Evolutionary conservation across 2,888 invertebrate species (phyloP), one percentile per base, ranked within the genome.

Genomic region (Tipula vernalis): DNA sequence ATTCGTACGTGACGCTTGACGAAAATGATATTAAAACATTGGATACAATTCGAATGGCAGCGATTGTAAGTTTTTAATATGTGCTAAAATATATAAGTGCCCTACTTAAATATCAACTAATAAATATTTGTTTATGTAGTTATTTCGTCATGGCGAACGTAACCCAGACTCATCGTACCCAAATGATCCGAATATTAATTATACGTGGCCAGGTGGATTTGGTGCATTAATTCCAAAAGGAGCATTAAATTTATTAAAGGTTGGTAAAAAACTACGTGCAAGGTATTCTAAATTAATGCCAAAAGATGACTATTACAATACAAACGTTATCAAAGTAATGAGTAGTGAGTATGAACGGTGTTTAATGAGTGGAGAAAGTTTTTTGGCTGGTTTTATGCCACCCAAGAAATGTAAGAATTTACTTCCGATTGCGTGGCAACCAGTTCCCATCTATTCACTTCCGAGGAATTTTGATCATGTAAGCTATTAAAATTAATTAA

Each of bases 281-380:
- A 93, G 95, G 87, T 98, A 98, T 90, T 93, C 93, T 51, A 93
- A 93, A 85, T 93, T 95, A 88, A 92, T 96, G 87, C 93, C 94
- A 1, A 92, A 93, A 84, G 93, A 94, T 88, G 91, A 90, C 86
- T 88, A 91, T 42, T 95, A 95, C 89, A 93, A 92, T 86, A 93
- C 94, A 87, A 92, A 94, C 88, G 93, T 94, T 89, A 92, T 95
- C 84, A 92, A 92, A 88, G 92, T 95, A 2, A 91, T 93, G 12
- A 97, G 97, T 90, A 97, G 97, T 88, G 96, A 96, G 89, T 93
- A 94, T 87, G 96, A 97, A 88, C 94, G 98, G 86, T 97, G 97
- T 89, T 92, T 97, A 89, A 96, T 96, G 95, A 98, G 97, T 89
- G 98, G 96, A 0, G 95, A 96, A 90, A 93, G 95, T 44, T 93